Evolutionary conservation across 2,888 invertebrate genomes (phyloP), one percentile per base, ranked within the genome.

Genomic region (Cremastinae sp.): DNA sequence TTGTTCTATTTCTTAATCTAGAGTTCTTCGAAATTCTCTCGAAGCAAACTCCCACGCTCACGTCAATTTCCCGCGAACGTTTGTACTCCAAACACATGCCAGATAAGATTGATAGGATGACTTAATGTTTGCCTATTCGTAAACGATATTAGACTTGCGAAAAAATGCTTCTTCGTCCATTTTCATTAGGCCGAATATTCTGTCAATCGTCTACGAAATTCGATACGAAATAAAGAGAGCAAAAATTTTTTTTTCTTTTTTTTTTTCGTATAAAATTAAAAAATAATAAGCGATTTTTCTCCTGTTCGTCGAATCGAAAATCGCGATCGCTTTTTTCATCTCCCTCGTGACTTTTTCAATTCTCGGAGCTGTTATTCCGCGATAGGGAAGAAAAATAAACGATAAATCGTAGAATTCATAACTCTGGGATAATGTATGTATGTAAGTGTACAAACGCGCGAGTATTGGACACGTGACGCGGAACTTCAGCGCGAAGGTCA

Each of bases 281-380:
- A 8, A n/a, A 5, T 10, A n/a, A 28, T n/a, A 22, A 22, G 22
- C 5, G 4, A 28, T 62, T 20, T 54, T 18, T 9, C 53, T 62
- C 45, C 36, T 45, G 54, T 38, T 38, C 22, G 14, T 45, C 16
- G 20, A 9, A 38, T 34, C 1, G 10, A 28, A 45, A 49, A 56
- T 64, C 64, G 38, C 34, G 22, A 20, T 14, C 36, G 14, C 51
- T 41, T 14, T 47, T 47, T 79, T 78, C 81, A 78, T 36, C 28
- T 22, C 34, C 3, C n/a, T 12, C 75, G 66, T 65, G 75, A 69
- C 56, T 71, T 79, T 78, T 79, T 75, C 78, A 82, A 78, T 80
- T 81, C 80, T 81, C 74, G 56, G 20, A 73, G 64, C 47, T 75
- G 70, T 53, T 68, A 68, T 75, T 74, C 56, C 62, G 45, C 58